Evolutionary conservation across 1,140 invertebrate genomes (phyloP).

Genomic region (Triops longicaudatus): DNA sequence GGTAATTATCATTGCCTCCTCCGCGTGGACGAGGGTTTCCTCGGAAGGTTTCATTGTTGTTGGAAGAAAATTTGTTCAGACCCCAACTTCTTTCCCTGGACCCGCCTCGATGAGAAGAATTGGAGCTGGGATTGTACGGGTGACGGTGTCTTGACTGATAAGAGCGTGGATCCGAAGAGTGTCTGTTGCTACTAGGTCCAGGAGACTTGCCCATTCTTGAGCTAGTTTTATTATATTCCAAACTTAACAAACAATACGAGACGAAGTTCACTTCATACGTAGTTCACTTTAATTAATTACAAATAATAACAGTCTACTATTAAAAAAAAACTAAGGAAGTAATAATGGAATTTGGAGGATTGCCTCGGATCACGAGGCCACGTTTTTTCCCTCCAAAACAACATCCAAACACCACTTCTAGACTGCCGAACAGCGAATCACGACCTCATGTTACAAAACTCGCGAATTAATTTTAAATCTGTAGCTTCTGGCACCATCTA

Average conservation of each 20-base stretch:
- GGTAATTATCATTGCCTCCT: not conserved
- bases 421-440: not conserved
- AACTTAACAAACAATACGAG: not conserved
- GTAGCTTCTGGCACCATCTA: too few relatives aligned
- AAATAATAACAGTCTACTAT: not conserved
- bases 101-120: not conserved
- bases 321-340: not conserved
- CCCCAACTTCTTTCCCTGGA: not conserved
- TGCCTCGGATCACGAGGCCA: not conserved
- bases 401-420: not conserved
- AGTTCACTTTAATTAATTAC: not conserved
- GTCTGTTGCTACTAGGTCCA: not conserved
- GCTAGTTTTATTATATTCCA: not conserved
- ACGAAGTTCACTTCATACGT: not conserved
- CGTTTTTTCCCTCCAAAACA: constrained; percentile 9
- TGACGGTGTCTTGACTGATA: not conserved
- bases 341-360: not conserved
- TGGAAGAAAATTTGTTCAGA: not conserved
- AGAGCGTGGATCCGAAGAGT: not conserved
- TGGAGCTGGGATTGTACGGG: not conserved
- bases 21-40: not conserved
- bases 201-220: not conserved
- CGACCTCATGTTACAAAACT: too few relatives aligned
- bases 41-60: not conserved
- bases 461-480: too few relatives aligned